A percentile compares a stretch with the other conserved stretches of the same genome.
phyloP scores from a whole-genome alignment of 2,797 vertebrate species.

The Gymnocypris eckloni region DNA sequence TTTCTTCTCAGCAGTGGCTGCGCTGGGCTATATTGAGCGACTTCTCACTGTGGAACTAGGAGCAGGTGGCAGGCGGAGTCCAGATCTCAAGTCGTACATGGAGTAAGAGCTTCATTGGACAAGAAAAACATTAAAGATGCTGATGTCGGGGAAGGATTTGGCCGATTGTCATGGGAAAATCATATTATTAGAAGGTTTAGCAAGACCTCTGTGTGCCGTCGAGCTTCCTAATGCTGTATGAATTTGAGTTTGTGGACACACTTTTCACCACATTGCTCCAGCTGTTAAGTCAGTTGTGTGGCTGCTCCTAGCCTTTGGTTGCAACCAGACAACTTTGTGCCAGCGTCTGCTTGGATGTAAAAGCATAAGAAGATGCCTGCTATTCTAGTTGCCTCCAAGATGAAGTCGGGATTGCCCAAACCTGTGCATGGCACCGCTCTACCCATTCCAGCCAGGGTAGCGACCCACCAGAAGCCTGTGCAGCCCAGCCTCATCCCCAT shows the following conservation, averaged over 20 bases:
- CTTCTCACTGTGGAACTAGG: slow-evolving; percentile 7
- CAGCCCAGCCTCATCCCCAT: slow-evolving; percentile 76
- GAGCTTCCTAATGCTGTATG: slow-evolving; percentile 39
- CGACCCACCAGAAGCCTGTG: slow-evolving; percentile 60
- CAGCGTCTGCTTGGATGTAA: slow-evolving; percentile 39
- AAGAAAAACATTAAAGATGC: slow-evolving; percentile 1
- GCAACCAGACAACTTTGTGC: slow-evolving; percentile 41
- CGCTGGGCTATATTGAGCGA: slow-evolving; percentile 9
- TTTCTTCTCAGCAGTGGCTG: slow-evolving; percentile 13
- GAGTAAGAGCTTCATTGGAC: slow-evolving; percentile 14
- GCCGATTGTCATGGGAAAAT: slow-evolving; percentile 35
- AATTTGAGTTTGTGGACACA: slow-evolving; percentile 21
- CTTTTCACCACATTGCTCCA: slow-evolving; percentile 49
- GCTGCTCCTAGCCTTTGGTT: slow-evolving; percentile 35
- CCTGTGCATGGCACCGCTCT: slow-evolving; percentile 90
- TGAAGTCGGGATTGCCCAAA: slow-evolving; percentile 97
- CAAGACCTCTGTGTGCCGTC: slow-evolving; percentile 1
- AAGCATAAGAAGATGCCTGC: slow-evolving; percentile 90
- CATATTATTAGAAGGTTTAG: slow-evolving; percentile 39
- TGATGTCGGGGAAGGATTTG: slow-evolving; percentile 33
- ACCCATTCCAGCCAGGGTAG: slow-evolving; percentile 78
- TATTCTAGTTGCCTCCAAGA: slow-evolving; percentile 94
- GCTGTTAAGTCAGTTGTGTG: slow-evolving; percentile 51
- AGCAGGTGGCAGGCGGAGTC: slow-evolving; percentile 52
- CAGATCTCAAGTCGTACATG: slow-evolving; percentile 1